Evolutionary conservation across 2,888 invertebrate genomes (phyloP).

Genomic region (Cerceris rybyensis): DNA sequence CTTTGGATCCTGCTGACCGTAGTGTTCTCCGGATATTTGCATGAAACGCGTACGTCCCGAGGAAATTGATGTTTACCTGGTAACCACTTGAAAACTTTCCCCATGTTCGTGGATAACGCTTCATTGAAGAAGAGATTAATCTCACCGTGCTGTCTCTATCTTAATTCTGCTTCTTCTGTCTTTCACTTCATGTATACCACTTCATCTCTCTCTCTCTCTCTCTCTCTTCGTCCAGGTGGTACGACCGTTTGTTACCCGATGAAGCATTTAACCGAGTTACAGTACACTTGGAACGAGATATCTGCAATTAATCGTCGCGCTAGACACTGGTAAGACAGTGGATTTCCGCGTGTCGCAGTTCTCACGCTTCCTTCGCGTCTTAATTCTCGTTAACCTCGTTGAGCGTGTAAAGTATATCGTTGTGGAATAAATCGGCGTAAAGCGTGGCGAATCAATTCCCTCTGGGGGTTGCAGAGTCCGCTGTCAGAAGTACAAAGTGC

Average conservation of each 20-base stretch:
- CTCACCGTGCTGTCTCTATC: background rate
- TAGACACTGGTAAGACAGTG: background rate
- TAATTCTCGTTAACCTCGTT: slow-evolving; percentile 40
- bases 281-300: background rate
- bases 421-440: slow-evolving; percentile 58
- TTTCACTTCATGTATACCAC: too few species aligned
- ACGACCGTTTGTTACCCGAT: too few species aligned
- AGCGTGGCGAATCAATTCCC: slow-evolving; percentile 61
- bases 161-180: background rate
- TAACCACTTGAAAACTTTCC: slow-evolving; percentile 36
- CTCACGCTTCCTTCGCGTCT: slow-evolving; percentile 31
- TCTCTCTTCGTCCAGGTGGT: too few species aligned
- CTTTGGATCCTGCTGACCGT: slow-evolving; percentile 62
- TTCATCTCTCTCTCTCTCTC: too few species aligned
- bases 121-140: slow-evolving; percentile 39
- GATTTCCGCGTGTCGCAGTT: slow-evolving; percentile 17
- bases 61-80: slow-evolving; percentile 66
- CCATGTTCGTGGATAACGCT: slow-evolving; percentile 26
- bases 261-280: too few species aligned
- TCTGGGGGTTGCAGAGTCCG: slow-evolving; percentile 20
- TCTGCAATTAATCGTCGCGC: slow-evolving; percentile 1
- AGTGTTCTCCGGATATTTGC: slow-evolving; percentile 67
- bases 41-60: slow-evolving; percentile 63
- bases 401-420: slow-evolving; percentile 38
- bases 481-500: slow-evolving; percentile 53